Conservation (phyloP, 2,113 vertebrate species). For the Meriones unguiculatus region DNA sequence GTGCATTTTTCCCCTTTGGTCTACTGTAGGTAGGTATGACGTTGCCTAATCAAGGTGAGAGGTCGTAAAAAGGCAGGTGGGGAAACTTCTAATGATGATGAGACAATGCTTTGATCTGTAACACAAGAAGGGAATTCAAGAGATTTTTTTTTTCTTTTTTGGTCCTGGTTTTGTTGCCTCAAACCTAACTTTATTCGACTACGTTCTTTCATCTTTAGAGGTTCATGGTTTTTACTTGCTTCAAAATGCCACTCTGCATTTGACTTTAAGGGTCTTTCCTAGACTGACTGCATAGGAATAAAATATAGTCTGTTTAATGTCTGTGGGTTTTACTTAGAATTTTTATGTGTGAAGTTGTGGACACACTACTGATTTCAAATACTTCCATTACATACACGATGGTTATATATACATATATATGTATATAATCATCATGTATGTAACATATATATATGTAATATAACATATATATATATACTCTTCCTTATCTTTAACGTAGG, state of each 20-base stretch:
- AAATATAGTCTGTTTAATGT: background rate
- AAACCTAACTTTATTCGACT: background rate
- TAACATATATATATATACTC: background rate
- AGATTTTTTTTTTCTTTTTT: background rate
- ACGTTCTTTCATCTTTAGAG: background rate
- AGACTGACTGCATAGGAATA: background rate
- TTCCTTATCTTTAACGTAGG: background rate
- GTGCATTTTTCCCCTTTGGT: background rate
- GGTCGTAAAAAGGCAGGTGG: background rate
- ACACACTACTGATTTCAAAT: background rate
- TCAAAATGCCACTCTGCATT: slow-evolving; percentile 34
- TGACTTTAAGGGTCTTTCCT: background rate
- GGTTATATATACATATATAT: background rate
- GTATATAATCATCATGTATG: too few relatives aligned
- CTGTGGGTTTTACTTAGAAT: background rate
- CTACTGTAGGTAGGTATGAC: background rate
- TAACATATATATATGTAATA: background rate
- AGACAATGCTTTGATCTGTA: background rate
- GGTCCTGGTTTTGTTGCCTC: background rate
- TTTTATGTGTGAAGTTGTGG: background rate
- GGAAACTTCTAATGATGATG: background rate
- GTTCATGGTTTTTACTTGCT: background rate
- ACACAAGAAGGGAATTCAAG: background rate
- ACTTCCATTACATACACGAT: background rate
- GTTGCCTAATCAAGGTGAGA: background rate